Percentiles rank a stretch among this genome's conserved stretches.
These are phyloP conservation scores for Cenopis cana DNA, from an alignment of 2,888 invertebrate genomes.

Conservation along the genomic window DNA sequence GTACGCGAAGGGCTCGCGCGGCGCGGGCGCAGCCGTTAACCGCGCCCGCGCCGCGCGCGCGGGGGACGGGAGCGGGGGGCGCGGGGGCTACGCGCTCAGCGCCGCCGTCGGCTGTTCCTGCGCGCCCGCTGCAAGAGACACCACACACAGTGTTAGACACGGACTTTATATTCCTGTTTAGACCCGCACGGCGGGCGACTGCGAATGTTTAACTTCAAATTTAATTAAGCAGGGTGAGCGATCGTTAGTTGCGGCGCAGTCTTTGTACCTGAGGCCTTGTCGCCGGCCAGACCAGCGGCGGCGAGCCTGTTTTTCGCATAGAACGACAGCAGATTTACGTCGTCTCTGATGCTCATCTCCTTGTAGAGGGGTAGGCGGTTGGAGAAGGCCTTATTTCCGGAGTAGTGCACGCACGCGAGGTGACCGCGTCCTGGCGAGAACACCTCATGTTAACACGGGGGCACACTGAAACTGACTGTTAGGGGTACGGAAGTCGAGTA, in stretches of 20 bases:
- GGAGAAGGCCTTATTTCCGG: constrained; percentile 91
- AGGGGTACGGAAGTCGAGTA: constrained; percentile 56
- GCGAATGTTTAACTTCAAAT: constrained; percentile 62
- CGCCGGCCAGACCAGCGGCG: constrained; percentile 83
- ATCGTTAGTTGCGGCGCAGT: constrained; percentile 70
- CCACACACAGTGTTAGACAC: constrained; percentile 84
- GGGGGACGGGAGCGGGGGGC: constrained; percentile 50
- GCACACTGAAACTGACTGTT: constrained; percentile 70
- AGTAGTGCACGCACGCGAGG: constrained; percentile 93
- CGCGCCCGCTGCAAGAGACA: constrained; percentile 85
- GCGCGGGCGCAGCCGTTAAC: constrained; percentile 48
- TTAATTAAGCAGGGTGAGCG: constrained; percentile 78
- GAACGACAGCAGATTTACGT: constrained; percentile 94
- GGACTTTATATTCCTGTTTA: constrained; percentile 69
- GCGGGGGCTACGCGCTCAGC: constrained; percentile 83
- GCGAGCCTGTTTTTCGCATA: constrained; percentile 92
- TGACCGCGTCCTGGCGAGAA: constrained; percentile 90
- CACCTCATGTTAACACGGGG: constrained; percentile 78
- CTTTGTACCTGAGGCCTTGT: constrained; percentile 81
- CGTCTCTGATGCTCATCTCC: constrained; percentile 92
- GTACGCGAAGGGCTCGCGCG: constrained; percentile 70
- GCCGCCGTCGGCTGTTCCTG: constrained; percentile 84
- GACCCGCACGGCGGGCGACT: constrained; percentile 46
- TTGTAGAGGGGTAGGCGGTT: constrained; percentile 90
- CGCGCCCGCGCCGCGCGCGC: constrained; percentile 57